Conservation (phyloP, 2,888 invertebrate genomes). For the Ligdia adustata region DNA sequence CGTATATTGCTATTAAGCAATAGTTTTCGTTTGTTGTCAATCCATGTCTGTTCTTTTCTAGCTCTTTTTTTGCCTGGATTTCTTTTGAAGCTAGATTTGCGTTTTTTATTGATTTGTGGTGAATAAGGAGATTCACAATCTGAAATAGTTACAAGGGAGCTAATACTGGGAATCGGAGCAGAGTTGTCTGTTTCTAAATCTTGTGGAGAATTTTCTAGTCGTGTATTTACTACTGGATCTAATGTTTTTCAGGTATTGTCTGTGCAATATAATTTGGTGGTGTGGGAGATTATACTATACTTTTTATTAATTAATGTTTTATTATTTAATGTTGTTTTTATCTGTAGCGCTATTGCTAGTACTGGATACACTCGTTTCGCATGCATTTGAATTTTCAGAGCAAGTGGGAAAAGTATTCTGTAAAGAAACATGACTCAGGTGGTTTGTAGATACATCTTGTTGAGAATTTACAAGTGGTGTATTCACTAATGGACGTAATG, state of each 20-base stretch:
- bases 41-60: not conserved
- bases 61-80: not conserved
- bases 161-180: no score
- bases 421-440: constrained; percentile 2
- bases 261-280: constrained; percentile 1
- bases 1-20: not conserved
- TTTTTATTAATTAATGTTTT: no score
- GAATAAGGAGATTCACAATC: constrained; percentile 1
- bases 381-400: not conserved
- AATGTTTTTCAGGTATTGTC: not conserved
- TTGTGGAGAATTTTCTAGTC: not conserved
- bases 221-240: not conserved
- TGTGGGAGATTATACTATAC: not conserved
- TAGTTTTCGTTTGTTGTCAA: constrained; percentile 3
- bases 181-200: not conserved
- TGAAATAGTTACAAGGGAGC: constrained; percentile 1
- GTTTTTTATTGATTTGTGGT: not conserved
- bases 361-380: not conserved
- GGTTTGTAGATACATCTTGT: constrained; percentile 2
- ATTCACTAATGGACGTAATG: constrained; percentile 4
- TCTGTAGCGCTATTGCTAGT: not conserved
- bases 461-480: constrained; percentile 1
- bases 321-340: not conserved
- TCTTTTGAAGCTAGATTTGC: not conserved
- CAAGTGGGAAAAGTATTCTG: constrained; percentile 1